Evolutionary conservation across 1,140 invertebrate genomes (phyloP).

Genomic region (Euura saliciscinereae): DNA sequence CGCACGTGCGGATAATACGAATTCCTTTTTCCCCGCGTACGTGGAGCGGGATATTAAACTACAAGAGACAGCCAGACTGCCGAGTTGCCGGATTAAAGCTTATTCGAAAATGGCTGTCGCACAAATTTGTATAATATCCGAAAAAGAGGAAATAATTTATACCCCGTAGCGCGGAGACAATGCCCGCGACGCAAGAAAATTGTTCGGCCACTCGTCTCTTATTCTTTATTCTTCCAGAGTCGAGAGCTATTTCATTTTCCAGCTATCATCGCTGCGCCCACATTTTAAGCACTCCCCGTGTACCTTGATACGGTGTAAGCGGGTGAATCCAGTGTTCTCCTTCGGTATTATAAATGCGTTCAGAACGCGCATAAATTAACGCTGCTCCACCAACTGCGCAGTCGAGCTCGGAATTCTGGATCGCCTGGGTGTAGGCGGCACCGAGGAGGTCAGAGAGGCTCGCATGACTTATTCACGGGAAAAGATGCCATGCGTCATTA

Average conservation of each 20-base stretch:
- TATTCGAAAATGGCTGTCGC: neutral
- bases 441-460: neutral
- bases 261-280: neutral
- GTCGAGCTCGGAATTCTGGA: conserved; percentile 16
- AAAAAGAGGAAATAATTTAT: neutral
- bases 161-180: neutral
- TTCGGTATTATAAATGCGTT: conserved; percentile 7
- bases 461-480: conserved; percentile 11
- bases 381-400: conserved; percentile 6
- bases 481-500: conserved; percentile 10
- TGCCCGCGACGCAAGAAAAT: neutral
- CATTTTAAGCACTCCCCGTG: neutral
- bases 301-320: neutral
- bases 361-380: conserved; percentile 2
- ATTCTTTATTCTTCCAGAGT: neutral
- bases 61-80: neutral
- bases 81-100: neutral
- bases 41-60: neutral
- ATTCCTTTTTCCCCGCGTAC: neutral
- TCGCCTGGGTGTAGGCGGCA: conserved; percentile 15
- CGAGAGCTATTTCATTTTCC: neutral
- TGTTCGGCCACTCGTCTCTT: neutral
- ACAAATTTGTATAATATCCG: no score
- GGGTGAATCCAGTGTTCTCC: neutral
- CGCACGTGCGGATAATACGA: conserved; percentile 1